Percentiles rank a stretch among this genome's conserved stretches.
These are phyloP conservation scores for Hippasteria phrygiana DNA, from an alignment of 53 echinoderm and acorn worm genomes.

Conservation along the genomic window DNA sequence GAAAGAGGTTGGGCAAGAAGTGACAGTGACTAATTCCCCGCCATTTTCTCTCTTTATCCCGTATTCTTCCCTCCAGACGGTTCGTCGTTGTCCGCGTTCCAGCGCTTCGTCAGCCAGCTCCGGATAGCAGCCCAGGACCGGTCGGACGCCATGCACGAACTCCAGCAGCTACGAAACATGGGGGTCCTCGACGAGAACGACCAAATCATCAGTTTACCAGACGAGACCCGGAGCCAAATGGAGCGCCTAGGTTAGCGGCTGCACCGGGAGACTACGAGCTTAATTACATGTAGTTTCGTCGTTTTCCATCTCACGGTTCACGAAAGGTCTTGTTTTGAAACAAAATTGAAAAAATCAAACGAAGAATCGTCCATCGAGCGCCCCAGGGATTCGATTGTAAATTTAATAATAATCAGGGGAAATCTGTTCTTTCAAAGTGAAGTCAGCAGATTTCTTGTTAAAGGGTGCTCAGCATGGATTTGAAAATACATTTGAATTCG, in stretches of 20 bases:
- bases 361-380: too few species aligned
- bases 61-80: slow-evolving; percentile 40
- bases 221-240: slow-evolving; percentile 22
- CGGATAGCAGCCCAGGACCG: background rate
- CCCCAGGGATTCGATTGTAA: too few species aligned
- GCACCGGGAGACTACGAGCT: slow-evolving; percentile 16
- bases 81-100: slow-evolving; percentile 56
- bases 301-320: background rate
- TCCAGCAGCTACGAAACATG: slow-evolving; percentile 42
- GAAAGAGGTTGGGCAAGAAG: background rate
- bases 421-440: background rate
- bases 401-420: too few species aligned
- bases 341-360: too few species aligned
- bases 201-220: slow-evolving; percentile 29
- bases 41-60: slow-evolving; percentile 21
- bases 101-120: slow-evolving; percentile 40
- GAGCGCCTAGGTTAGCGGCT: slow-evolving; percentile 39
- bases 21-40: slow-evolving; percentile 2
- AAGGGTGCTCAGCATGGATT: background rate
- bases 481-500: too few species aligned
- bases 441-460: background rate
- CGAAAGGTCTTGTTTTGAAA: background rate
- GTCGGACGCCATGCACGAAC: slow-evolving; percentile 27
- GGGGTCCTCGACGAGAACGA: slow-evolving; percentile 50
- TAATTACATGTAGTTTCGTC: background rate